phyloP scores from a whole-genome alignment of 2,888 invertebrate genomes.

The Drosophila recens region DNA sequence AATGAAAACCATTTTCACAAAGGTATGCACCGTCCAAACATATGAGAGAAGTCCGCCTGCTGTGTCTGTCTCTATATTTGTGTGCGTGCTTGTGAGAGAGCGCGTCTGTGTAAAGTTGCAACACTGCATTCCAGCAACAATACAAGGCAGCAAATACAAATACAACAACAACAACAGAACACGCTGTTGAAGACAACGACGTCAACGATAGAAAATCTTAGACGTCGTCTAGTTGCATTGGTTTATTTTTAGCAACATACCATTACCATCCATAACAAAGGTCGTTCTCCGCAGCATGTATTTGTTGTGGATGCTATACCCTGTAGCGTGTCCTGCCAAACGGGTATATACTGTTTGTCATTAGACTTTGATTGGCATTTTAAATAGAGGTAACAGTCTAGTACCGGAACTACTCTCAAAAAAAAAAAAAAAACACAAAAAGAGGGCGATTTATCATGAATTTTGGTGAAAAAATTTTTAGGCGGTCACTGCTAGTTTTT shows the following conservation, averaged over 20 bases:
- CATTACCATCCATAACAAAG: conserved; percentile 69
- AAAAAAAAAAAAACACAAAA: no score
- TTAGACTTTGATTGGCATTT: neutral
- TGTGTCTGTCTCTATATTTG: conserved; percentile 16
- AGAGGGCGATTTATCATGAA: no score
- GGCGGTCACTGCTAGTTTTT: no score
- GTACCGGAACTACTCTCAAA: no score
- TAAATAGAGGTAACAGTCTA: no score
- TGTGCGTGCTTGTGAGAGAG: conserved; percentile 17
- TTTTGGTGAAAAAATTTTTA: no score
- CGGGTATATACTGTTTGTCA: neutral
- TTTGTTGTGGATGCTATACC: conserved; percentile 39
- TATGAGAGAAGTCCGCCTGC: conserved; percentile 29
- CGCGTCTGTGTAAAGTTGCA: conserved; percentile 71
- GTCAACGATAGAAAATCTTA: conserved; percentile 69
- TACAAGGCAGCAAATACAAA: conserved; percentile 37
- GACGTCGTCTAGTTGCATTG: conserved; percentile 61
- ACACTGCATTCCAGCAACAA: conserved; percentile 76
- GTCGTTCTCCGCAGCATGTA: conserved; percentile 68
- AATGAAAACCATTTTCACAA: conserved; percentile 73
- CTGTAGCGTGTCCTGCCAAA: neutral
- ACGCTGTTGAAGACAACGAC: conserved; percentile 41
- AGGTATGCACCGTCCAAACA: conserved; percentile 53
- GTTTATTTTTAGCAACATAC: conserved; percentile 80
- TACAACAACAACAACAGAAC: conserved; percentile 44